Percentiles rank a stretch among this genome's conserved stretches.
These are phyloP conservation scores for Margaritifera margaritifera DNA, from an alignment of 2,888 invertebrate species.

Conservation along the genomic window DNA sequence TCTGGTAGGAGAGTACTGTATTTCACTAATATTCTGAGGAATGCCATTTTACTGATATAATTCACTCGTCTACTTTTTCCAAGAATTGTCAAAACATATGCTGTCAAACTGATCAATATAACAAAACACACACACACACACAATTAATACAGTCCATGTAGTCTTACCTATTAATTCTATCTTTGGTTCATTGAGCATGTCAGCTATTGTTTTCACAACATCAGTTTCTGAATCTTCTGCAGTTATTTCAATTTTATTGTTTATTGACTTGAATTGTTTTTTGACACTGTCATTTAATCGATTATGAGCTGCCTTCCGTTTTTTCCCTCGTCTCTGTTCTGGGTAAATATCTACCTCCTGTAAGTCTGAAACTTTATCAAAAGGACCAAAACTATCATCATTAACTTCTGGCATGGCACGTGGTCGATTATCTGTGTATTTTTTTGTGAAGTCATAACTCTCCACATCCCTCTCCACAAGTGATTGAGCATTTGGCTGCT, in stretches of 20 bases:
- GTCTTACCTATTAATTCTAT: conserved; percentile 53
- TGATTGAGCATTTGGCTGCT: conserved; percentile 75
- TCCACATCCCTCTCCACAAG: conserved; percentile 52
- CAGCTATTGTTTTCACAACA: conserved; percentile 41
- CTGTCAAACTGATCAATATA: too few relatives aligned
- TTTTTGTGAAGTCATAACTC: conserved; percentile 55
- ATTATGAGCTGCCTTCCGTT: conserved; percentile 19
- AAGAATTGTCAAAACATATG: too few relatives aligned
- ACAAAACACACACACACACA: too few relatives aligned
- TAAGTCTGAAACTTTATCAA: conserved; percentile 22
- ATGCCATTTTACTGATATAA: too few relatives aligned
- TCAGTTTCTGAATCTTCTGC: conserved; percentile 34
- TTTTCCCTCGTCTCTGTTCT: conserved; percentile 17
- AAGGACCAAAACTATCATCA: conserved; percentile 33
- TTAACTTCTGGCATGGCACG: conserved; percentile 4
- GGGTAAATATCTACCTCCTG: conserved; percentile 10
- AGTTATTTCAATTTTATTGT: conserved; percentile 30
- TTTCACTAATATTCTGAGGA: too few relatives aligned
- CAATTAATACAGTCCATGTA: background rate
- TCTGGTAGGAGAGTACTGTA: too few relatives aligned
- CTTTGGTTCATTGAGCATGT: conserved; percentile 50
- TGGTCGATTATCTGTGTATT: conserved; percentile 42
- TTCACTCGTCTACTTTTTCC: too few relatives aligned
- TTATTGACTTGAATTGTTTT: background rate
- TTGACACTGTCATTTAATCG: conserved; percentile 9